Evolutionary conservation across 2,113 vertebrate species (phyloP).

Genomic region (Marmota monax): DNA sequence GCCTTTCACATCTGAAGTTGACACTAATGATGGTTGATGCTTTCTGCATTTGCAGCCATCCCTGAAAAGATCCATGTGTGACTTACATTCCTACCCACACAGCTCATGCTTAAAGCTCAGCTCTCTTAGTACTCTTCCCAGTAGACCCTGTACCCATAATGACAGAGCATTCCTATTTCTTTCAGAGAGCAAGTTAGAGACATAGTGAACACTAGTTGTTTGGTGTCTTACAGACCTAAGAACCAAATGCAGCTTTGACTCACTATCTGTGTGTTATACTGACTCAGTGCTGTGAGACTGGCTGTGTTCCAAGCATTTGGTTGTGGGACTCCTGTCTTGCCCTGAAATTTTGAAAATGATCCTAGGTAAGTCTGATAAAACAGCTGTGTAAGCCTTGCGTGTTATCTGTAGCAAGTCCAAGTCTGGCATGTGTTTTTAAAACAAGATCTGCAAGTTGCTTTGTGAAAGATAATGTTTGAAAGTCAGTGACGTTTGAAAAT

Average conservation of each 20-base stretch:
- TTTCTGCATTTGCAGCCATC: neutral
- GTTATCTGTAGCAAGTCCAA: conserved; percentile 68
- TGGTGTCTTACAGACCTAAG: conserved; percentile 10
- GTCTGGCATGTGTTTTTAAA: conserved; percentile 77
- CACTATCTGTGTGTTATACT: conserved; percentile 17
- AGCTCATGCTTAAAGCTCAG: neutral
- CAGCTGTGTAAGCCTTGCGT: conserved; percentile 36
- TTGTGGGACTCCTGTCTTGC: conserved; percentile 64
- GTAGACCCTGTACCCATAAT: neutral
- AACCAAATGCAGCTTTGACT: conserved; percentile 51
- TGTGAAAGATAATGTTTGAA: conserved; percentile 62
- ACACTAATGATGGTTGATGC: neutral
- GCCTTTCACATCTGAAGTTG: neutral
- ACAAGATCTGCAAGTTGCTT: conserved; percentile 43
- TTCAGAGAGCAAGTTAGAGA: neutral
- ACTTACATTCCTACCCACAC: neutral
- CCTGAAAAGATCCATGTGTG: neutral
- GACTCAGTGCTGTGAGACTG: conserved; percentile 75
- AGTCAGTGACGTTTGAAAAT: conserved; percentile 56
- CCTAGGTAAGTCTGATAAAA: conserved; percentile 68
- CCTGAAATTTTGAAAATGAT: conserved; percentile 70
- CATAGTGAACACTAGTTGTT: neutral
- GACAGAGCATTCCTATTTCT: neutral
- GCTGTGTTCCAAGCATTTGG: conserved; percentile 27
- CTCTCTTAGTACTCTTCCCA: neutral